Evolutionary conservation across 1,140 invertebrate species (phyloP), one percentile per base, ranked within the genome.

Genomic region (Pemphigus obesinymphae): DNA sequence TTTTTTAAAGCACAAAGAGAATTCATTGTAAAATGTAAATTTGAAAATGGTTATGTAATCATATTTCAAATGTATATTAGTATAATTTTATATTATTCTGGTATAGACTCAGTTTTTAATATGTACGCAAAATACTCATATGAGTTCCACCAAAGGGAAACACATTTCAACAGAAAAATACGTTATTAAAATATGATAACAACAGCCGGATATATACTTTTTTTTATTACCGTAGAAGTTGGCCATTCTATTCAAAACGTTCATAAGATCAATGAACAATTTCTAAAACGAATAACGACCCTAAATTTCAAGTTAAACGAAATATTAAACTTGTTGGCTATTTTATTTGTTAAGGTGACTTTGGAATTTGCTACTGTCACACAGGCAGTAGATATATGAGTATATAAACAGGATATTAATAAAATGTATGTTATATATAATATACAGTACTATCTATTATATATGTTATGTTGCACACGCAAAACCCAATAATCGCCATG

Each of bases 331-430:
- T 26, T 26, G 13, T 45, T 29, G 23, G 1, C 68, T 26, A 17
- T 6, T 26, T 2, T 70, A 70, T 70, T 43, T 70, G 66, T 23
- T 34, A 26, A 37, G 37, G n/a, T 43, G 7, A 58, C 75, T 78
- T 78, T 15, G 75, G 75, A 78, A 78, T 78, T 78, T 26, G 13
- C 13, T 58, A 55, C 31, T 58, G 53, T 10, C 75, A 55, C 53
- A 73, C 15, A 34, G 17, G n/a, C 34, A 45, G 43, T 45, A n/a
- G n/a, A n/a, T n/a, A n/a, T n/a, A n/a, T n/a, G n/a, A n/a, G n/a
- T n/a, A n/a, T n/a, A n/a, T 20, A 66, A 37, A 55, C 75, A 31
- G 34, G 5, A 78, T 78, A 78, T 78, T 78, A 78, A 78, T 55
- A 78, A 78, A 78, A 75, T 53, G 20, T n/a, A 20, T 7, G 45